A percentile compares a stretch with the other conserved stretches of the same genome.
Evolutionary conservation across 1,140 invertebrate species (phyloP).

Genomic region (Zaprionus africanus): DNA sequence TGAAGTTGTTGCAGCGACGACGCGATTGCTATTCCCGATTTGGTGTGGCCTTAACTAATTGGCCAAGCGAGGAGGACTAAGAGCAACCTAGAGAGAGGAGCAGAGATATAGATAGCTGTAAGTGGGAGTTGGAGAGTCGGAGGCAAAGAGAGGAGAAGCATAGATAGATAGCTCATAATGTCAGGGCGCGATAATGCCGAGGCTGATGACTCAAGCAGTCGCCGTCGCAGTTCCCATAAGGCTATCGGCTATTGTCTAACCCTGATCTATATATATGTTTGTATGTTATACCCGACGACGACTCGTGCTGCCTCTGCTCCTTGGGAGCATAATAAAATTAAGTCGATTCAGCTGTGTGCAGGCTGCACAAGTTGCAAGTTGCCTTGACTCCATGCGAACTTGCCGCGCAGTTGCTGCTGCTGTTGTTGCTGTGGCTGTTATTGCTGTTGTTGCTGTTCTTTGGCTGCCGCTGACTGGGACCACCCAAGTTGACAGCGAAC

Average conservation of each 20-base stretch:
- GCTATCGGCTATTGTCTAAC: constrained; percentile 67
- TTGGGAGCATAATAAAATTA: constrained; percentile 59
- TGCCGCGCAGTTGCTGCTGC: constrained; percentile 17
- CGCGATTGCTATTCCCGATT: not conserved
- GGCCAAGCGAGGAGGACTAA: not conserved
- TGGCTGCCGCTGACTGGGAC: constrained; percentile 56
- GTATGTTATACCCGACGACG: not conserved
- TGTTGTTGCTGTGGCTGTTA: constrained; percentile 20
- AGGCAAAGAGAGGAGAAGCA: not conserved
- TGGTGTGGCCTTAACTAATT: constrained; percentile 39
- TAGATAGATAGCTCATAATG: constrained; percentile 37
- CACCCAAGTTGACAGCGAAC: constrained; percentile 84
- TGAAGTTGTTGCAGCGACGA: not conserved
- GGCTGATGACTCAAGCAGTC: constrained; percentile 54
- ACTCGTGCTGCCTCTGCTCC: not conserved
- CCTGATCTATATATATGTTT: constrained; percentile 59
- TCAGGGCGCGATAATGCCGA: constrained; percentile 45
- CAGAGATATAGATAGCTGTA: not conserved
- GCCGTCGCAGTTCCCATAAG: constrained; percentile 26
- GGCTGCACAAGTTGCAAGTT: constrained; percentile 36
- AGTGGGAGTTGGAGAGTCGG: not conserved
- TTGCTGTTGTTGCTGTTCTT: constrained; percentile 24
- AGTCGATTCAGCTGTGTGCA: constrained; percentile 41
- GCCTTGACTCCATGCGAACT: constrained; percentile 15
- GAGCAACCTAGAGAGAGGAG: too few relatives aligned